Evolutionary conservation across 2,113 vertebrate genomes (phyloP).

Genomic region (Daphoenositta chrysoptera): DNA sequence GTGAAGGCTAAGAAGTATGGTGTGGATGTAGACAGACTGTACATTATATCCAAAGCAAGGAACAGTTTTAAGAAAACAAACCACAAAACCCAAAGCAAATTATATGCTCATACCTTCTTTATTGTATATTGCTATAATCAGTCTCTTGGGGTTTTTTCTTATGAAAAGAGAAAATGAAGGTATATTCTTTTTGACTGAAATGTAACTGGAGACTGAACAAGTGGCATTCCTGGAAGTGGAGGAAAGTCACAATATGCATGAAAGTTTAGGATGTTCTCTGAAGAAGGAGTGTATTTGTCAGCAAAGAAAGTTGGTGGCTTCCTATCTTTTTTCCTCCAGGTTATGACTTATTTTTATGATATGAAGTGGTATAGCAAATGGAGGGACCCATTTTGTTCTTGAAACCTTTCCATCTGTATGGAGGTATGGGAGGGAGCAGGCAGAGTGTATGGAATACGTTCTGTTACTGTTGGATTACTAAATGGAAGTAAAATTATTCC

Average conservation of each 20-base stretch:
- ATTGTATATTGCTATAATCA: not conserved
- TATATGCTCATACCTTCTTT: not conserved
- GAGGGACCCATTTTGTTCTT: not conserved
- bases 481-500: not conserved
- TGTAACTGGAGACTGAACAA: not conserved
- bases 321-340: too few species aligned
- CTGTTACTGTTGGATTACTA: not conserved
- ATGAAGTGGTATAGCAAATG: not conserved
- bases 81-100: not conserved
- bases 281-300: not conserved
- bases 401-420: not conserved
- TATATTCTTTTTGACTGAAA: not conserved
- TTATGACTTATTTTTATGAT: not conserved
- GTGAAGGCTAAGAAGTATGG: not conserved
- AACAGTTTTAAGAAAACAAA: not conserved
- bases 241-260: not conserved
- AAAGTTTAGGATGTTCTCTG: not conserved
- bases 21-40: not conserved
- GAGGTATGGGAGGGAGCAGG: not conserved
- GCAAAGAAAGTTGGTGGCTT: not conserved
- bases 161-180: not conserved
- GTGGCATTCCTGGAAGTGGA: not conserved
- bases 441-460: not conserved
- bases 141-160: not conserved
- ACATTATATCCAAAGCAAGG: not conserved